Evolutionary conservation across 2,888 invertebrate species (phyloP).

Genomic region (Xestia ashworthii): DNA sequence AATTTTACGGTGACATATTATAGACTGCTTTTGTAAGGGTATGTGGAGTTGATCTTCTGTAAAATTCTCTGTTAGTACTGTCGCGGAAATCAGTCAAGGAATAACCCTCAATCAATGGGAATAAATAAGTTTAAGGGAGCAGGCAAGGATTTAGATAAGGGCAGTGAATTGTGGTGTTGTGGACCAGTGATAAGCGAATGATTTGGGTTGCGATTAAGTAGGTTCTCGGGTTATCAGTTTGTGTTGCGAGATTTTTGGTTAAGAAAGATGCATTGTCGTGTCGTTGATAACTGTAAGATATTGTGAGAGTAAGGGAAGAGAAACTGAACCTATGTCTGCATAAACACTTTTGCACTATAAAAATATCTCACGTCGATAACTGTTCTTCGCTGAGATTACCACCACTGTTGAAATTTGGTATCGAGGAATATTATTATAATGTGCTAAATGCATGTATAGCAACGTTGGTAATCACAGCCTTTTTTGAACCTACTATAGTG

Average conservation of each 20-base stretch:
- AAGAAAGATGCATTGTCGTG: slow-evolving; percentile 22
- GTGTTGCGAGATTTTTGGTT: slow-evolving; percentile 1
- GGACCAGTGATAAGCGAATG: slow-evolving; percentile 41
- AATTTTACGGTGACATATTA: too few species aligned
- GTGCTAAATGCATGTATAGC: background rate
- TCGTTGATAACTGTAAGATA: background rate
- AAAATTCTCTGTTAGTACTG: background rate
- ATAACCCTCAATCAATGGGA: slow-evolving; percentile 68
- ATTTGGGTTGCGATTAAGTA: slow-evolving; percentile 29
- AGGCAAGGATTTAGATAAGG: slow-evolving; percentile 64
- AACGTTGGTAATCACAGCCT: background rate
- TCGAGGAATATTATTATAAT: background rate
- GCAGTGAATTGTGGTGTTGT: slow-evolving; percentile 53
- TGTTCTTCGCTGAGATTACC: background rate
- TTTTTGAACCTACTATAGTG: background rate
- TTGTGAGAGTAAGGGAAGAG: background rate
- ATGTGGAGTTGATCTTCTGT: slow-evolving; percentile 4
- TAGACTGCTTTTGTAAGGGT: too few species aligned
- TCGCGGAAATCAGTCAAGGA: slow-evolving; percentile 69
- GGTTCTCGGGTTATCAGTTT: slow-evolving; percentile 38
- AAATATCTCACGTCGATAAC: background rate
- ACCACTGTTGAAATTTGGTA: background rate
- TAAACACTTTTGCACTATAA: background rate
- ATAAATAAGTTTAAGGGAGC: slow-evolving; percentile 70
- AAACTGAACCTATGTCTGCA: background rate